Evolutionary conservation across 2,113 vertebrate species (phyloP), one percentile per base, ranked within the genome.

Genomic region (Sterrhoptilus dennistouni): DNA sequence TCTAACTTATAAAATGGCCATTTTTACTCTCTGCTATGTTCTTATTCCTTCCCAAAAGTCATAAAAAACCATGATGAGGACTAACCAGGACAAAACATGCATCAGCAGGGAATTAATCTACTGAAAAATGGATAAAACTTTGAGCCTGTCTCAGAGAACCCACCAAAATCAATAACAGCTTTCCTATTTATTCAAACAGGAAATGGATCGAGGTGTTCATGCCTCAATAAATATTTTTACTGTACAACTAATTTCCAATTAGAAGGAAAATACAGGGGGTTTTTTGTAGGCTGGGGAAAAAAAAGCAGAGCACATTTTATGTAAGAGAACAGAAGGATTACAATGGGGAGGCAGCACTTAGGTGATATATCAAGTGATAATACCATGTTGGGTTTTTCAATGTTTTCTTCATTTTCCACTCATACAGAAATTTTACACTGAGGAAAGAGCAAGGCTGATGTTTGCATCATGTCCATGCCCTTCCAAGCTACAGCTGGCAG

Each of bases 231-330:
- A 74, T 85, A 74, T 45, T 86, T 87, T 65, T 90, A 60, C 42
- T 57, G 29, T 52, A 69, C 28, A 79, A 60, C 19, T 59, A 8
- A 80, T 87, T 93, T 91, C 33, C 42, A n/a, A 53, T 54, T 84
- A 76, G 69, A 52, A 83, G 22, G 56, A 79, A 89, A 94, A 76
- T 18, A 29, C 17, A 5, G 4, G 0, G 0, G 4, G 0, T 3
- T 50, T 54, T 84, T 79, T 72, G 31, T 38, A 56, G 47, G 17
- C 38, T 0, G 0, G 9, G 5, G 12, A 12, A 2, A 1, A 12
- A 28, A 61, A 74, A 70, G 5, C 27, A 56, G 52, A 77, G 27
- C 8, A 40, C 31, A 50, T 70, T 52, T 76, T 42, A 36, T 17
- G 28, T 35, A 53, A 45, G 38, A 53, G 31, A 71, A 20, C 35